Conservation (phyloP, 2,113 vertebrate species). For the Sebastes fasciatus region DNA sequence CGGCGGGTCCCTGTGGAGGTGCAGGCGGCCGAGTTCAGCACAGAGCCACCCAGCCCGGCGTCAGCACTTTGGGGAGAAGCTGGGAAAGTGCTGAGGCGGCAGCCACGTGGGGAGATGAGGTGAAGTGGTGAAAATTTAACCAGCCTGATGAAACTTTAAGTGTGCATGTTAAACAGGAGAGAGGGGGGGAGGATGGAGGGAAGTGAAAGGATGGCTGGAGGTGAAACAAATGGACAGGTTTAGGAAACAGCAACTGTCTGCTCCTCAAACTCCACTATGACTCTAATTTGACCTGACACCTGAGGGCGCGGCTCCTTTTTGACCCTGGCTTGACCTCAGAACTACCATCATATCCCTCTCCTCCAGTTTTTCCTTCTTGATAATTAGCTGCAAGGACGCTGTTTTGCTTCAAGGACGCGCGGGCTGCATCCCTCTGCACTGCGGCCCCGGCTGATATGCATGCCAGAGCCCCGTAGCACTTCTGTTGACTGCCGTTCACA, state of each 20-base stretch:
- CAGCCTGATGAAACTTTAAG: slow-evolving; percentile 76
- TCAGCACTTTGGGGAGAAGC: slow-evolving; percentile 70
- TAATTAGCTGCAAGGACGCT: slow-evolving; percentile 56
- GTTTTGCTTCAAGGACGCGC: slow-evolving; percentile 49
- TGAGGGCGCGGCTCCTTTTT: slow-evolving; percentile 19
- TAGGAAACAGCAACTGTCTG: slow-evolving; percentile 7
- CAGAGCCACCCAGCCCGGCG: slow-evolving; percentile 29
- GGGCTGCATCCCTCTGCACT: slow-evolving; percentile 44
- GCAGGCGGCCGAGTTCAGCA: slow-evolving; percentile 52
- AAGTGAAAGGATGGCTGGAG: slow-evolving; percentile 24
- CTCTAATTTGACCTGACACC: slow-evolving; percentile 47
- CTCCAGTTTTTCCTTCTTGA: slow-evolving; percentile 36
- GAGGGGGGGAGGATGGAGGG: neutral
- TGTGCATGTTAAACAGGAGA: slow-evolving; percentile 73
- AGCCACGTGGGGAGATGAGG: slow-evolving; percentile 47
- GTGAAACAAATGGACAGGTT: neutral
- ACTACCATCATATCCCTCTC: slow-evolving; percentile 15
- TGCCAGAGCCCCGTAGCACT: slow-evolving; percentile 41
- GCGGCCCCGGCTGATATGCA: slow-evolving; percentile 44
- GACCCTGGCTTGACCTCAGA: slow-evolving; percentile 48
- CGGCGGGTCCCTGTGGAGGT: slow-evolving; percentile 42
- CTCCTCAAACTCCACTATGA: slow-evolving; percentile 3
- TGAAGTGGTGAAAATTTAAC: slow-evolving; percentile 77
- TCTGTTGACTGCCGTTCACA: slow-evolving; percentile 44
- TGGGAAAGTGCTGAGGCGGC: slow-evolving; percentile 72